Evolutionary conservation across 2,888 invertebrate species (phyloP).

Genomic region (Teleogryllus oceanicus): DNA sequence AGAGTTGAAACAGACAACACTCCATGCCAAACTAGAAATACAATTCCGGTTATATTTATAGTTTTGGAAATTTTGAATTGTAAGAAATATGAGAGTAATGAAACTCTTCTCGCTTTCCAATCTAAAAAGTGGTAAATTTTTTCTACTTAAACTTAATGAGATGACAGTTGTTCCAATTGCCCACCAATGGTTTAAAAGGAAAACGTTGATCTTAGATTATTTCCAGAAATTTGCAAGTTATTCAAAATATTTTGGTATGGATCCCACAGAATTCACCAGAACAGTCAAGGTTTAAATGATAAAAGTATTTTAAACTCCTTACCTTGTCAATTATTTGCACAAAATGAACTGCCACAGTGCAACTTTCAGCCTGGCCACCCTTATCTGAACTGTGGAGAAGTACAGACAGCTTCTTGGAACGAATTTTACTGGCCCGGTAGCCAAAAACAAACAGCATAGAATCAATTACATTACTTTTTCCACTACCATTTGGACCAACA

Average conservation of each 20-base stretch:
- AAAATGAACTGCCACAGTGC: slow-evolving; percentile 88
- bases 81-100: no score
- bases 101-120: no score
- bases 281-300: no score
- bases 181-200: not conserved
- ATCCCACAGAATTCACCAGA: not conserved
- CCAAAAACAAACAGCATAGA: slow-evolving; percentile 99
- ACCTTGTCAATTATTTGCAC: slow-evolving; percentile 75
- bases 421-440: slow-evolving; percentile 89
- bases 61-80: no score
- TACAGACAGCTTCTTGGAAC: slow-evolving; percentile 91
- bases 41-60: no score
- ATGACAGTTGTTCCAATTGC: no score
- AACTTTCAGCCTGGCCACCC: slow-evolving; percentile 68
- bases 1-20: no score
- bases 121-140: no score
- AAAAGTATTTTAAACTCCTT: slow-evolving; percentile 31
- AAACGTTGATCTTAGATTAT: not conserved
- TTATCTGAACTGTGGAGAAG: slow-evolving; percentile 88
- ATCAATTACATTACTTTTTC: slow-evolving; percentile 98
- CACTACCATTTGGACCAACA: slow-evolving; percentile 97
- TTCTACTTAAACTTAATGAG: no score
- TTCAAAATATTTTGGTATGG: not conserved
- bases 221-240: not conserved
- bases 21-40: no score